Evolutionary conservation across 2,113 vertebrate genomes (phyloP).

Genomic region (Ascaphus truei): DNA sequence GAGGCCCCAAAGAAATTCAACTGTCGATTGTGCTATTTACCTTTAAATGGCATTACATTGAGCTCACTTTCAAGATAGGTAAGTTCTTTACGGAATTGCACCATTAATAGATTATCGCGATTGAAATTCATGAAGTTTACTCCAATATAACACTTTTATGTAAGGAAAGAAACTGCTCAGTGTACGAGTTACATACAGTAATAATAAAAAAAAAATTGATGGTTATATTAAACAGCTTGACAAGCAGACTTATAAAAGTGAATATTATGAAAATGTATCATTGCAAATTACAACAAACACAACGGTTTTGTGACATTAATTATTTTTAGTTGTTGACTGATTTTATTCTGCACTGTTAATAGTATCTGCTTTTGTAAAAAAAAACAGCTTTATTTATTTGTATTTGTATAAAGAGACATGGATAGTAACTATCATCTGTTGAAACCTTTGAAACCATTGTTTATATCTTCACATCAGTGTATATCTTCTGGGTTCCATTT

Average conservation of each 20-base stretch:
- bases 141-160: too few relatives aligned
- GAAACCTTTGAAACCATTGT: background rate
- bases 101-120: too few relatives aligned
- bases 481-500: background rate
- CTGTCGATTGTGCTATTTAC: too few relatives aligned
- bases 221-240: conserved; percentile 9
- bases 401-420: background rate
- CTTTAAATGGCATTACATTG: too few relatives aligned
- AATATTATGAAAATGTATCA: conserved; percentile 28
- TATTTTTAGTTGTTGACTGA: background rate
- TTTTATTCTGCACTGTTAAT: background rate
- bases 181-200: too few relatives aligned
- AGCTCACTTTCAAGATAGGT: too few relatives aligned
- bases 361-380: background rate
- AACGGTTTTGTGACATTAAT: conserved; percentile 18
- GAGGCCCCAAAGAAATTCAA: too few relatives aligned
- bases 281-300: conserved; percentile 8
- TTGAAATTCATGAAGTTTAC: too few relatives aligned
- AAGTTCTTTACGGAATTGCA: too few relatives aligned
- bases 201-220: too few relatives aligned
- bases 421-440: background rate
- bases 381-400: background rate
- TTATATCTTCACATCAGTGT: background rate
- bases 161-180: too few relatives aligned
- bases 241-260: conserved; percentile 11